These are phyloP conservation scores for Papilio polytes DNA, from an alignment of 1,140 invertebrate species.

Conservation along the genomic window DNA sequence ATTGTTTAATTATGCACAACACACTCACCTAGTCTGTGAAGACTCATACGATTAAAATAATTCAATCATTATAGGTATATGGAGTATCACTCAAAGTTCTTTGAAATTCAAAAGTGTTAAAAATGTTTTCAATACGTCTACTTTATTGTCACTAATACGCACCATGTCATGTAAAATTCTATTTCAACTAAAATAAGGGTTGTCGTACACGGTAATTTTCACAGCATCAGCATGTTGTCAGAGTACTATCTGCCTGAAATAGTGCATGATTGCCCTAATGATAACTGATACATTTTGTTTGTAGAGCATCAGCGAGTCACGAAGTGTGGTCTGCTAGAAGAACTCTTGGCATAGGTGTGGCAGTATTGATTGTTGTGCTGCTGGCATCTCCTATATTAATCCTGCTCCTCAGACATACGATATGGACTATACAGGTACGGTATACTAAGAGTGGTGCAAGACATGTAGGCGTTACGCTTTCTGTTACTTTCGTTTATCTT, in stretches of 20 bases:
- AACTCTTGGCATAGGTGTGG: constrained; percentile 73
- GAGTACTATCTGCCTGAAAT: no score
- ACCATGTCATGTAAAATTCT: no score
- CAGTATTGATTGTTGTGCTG: constrained; percentile 78
- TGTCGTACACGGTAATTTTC: no score
- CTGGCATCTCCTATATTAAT: constrained; percentile 83
- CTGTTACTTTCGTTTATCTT: neutral
- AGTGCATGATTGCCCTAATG: neutral
- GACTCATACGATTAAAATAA: neutral
- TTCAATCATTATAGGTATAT: neutral
- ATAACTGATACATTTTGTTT: constrained; percentile 35
- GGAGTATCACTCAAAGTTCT: neutral
- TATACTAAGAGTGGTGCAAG: neutral
- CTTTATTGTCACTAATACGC: neutral
- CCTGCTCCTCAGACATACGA: constrained; percentile 80
- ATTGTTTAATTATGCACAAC: neutral
- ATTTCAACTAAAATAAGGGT: neutral
- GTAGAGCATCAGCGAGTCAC: constrained; percentile 53
- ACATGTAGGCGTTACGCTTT: neutral
- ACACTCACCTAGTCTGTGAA: neutral
- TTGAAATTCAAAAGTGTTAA: neutral
- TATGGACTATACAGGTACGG: constrained; percentile 82
- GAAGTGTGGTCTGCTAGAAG: constrained; percentile 67
- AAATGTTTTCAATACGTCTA: neutral
- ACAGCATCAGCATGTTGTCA: no score